Evolutionary conservation across 2,888 invertebrate genomes (phyloP).

Genomic region (Volucella inanis): DNA sequence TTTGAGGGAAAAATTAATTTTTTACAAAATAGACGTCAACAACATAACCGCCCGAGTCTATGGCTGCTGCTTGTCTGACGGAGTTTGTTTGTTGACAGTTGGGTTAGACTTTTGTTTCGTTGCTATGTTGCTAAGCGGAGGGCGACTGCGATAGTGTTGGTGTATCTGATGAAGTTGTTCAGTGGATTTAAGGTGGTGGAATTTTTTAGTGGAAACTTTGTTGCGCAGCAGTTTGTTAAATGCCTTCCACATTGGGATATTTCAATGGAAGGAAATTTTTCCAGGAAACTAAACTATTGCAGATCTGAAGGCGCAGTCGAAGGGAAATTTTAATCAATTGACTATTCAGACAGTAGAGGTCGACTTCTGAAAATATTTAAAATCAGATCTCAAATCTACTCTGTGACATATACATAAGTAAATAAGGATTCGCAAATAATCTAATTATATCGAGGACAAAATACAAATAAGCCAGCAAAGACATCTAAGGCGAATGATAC

Average conservation of each 20-base stretch:
- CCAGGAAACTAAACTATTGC: background rate
- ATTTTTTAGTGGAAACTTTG: background rate
- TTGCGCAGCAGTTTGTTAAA: slow-evolving; percentile 11
- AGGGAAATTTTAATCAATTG: background rate
- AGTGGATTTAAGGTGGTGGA: background rate
- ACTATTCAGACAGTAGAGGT: slow-evolving; percentile 4
- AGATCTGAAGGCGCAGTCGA: background rate
- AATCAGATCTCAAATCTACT: no score
- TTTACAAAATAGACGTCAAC: slow-evolving; percentile 35
- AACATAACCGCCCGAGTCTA: slow-evolving; percentile 65
- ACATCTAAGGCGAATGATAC: no score
- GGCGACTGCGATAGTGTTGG: slow-evolving; percentile 49
- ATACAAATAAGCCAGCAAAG: no score
- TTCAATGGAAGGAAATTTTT: background rate
- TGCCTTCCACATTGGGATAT: slow-evolving; percentile 36
- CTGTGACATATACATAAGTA: no score
- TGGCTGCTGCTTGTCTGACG: slow-evolving; percentile 69
- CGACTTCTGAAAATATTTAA: background rate
- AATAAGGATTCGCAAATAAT: no score
- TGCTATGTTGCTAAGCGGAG: slow-evolving; percentile 64
- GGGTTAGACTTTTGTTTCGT: slow-evolving; percentile 64
- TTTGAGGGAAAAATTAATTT: slow-evolving; percentile 14
- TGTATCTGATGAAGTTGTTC: slow-evolving; percentile 35
- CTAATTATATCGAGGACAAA: no score
- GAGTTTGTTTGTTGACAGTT: slow-evolving; percentile 68